Evolutionary conservation across 2,888 invertebrate genomes (phyloP).

Genomic region (Caenorhabditis zanzibari): DNA sequence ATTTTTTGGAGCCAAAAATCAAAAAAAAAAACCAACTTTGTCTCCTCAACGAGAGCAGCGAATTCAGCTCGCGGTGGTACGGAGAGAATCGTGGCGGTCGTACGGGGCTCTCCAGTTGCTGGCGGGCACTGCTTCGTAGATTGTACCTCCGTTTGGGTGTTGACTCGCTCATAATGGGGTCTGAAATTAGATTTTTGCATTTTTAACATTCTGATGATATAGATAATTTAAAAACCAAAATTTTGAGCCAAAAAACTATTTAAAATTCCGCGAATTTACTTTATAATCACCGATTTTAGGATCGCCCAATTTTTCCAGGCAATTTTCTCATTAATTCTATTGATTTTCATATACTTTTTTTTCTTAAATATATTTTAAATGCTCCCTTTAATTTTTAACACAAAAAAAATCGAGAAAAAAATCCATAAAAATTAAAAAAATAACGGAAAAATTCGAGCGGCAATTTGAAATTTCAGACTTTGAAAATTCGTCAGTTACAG

Average conservation of each 20-base stretch:
- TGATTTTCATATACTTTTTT: neutral
- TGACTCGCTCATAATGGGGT: too few species aligned
- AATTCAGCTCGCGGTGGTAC: neutral
- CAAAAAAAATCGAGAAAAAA: neutral
- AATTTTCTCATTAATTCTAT: neutral
- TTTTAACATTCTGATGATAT: too few species aligned
- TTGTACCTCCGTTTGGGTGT: neutral
- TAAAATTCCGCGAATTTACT: too few species aligned
- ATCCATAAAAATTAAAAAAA: slow-evolving; percentile 1
- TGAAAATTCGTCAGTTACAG: slow-evolving; percentile 6
- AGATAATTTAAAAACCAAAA: too few species aligned
- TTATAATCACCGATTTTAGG: too few species aligned
- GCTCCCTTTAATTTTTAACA: neutral
- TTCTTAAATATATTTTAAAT: neutral
- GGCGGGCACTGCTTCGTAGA: neutral
- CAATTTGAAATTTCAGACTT: too few species aligned
- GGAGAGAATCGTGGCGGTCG: neutral
- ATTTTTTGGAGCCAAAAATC: neutral
- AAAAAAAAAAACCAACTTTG: slow-evolving; percentile 24
- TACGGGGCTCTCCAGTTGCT: too few species aligned
- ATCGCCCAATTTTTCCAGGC: neutral
- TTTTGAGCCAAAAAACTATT: too few species aligned
- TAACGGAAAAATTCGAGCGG: slow-evolving; percentile 11
- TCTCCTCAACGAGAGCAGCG: slow-evolving; percentile 23
- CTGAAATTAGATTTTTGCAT: too few species aligned